phyloP scores from a whole-genome alignment of 2,888 invertebrate genomes.

The Lycaena phlaeas region DNA sequence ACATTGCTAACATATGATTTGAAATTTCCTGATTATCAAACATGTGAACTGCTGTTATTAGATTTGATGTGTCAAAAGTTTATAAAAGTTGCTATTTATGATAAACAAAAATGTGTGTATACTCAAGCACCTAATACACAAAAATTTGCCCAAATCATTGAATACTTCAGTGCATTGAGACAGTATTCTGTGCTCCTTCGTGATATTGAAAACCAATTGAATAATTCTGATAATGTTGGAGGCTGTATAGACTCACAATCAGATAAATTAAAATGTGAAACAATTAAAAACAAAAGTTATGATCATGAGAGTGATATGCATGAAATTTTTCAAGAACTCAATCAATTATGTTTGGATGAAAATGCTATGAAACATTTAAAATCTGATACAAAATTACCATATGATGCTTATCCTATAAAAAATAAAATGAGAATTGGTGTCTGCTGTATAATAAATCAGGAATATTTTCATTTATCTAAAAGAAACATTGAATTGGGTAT shows the following conservation, averaged over 20 bases:
- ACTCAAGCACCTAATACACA: slow-evolving; percentile 28
- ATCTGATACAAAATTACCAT: slow-evolving; percentile 33
- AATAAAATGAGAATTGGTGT: slow-evolving; percentile 45
- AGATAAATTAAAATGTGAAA: slow-evolving; percentile 20
- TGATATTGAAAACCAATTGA: slow-evolving; percentile 31
- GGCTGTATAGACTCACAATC: slow-evolving; percentile 12
- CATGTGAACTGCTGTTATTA: slow-evolving; percentile 48
- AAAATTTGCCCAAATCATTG: slow-evolving; percentile 40
- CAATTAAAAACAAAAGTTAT: slow-evolving; percentile 18
- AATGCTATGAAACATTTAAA: slow-evolving; percentile 29
- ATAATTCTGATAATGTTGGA: slow-evolving; percentile 14
- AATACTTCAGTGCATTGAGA: slow-evolving; percentile 35
- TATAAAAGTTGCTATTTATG: slow-evolving; percentile 30
- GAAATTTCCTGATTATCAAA: slow-evolving; percentile 40
- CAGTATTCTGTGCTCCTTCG: slow-evolving; percentile 33
- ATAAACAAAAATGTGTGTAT: slow-evolving; percentile 16
- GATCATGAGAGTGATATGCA: slow-evolving; percentile 27
- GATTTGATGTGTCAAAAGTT: slow-evolving; percentile 51
- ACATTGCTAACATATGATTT: slow-evolving; percentile 39
- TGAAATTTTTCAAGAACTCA: slow-evolving; percentile 32
- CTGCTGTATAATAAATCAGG: slow-evolving; percentile 58
- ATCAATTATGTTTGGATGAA: slow-evolving; percentile 30
- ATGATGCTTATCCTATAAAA: slow-evolving; percentile 42
- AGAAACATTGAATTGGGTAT: slow-evolving; percentile 35
- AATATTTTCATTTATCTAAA: slow-evolving; percentile 49